Evolutionary conservation across 2,888 invertebrate species (phyloP), one percentile per base, ranked within the genome.

Genomic region (Ganaspis brasiliensis): DNA sequence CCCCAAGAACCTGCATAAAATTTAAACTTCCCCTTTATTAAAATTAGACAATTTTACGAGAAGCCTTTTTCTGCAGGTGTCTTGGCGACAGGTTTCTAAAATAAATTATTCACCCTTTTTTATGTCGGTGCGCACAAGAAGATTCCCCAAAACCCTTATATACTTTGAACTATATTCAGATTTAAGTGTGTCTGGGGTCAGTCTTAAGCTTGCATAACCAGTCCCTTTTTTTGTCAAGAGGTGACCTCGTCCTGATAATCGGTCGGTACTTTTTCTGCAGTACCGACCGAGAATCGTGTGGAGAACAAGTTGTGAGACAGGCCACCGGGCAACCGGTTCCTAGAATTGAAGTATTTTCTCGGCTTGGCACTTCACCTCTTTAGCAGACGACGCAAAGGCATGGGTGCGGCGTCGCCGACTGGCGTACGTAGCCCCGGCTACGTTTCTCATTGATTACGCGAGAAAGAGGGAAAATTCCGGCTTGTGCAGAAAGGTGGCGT

Each of bases 391-490:
- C 70, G 78, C 78, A 78, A 75, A 75, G 79, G 79, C 75, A 79
- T 74, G 81, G 72, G 81, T 78, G 82, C 79, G 81, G 82, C 81
- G 82, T 82, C 82, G 82, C 82, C 81, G 81, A 82, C 82, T 82
- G 82, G 81, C 81, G 82, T 79, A 76, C 81, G 81, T 77, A 77
- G 75, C 81, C 78, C 75, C 79, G 78, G 79, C 81, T 80, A 82
- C 80, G 82, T 80, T 79, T 79, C 87, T 88, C 91, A 91, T 91
- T 90, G 91, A 91, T 91, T 91, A 89, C 89, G 89, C 88, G 90
- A 91, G 91, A 89, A 91, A 91, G 91, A 91, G 90, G 88, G 91
- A 88, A 89, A 89, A 89, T 87, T 90, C 85, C 85, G 83, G 85
- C 84, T 82, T 83, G 31, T 84, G 83, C 80, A 84, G 86, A 87